Conservation (phyloP, 2,113 vertebrate genomes). For the Centropus unirufus region DNA sequence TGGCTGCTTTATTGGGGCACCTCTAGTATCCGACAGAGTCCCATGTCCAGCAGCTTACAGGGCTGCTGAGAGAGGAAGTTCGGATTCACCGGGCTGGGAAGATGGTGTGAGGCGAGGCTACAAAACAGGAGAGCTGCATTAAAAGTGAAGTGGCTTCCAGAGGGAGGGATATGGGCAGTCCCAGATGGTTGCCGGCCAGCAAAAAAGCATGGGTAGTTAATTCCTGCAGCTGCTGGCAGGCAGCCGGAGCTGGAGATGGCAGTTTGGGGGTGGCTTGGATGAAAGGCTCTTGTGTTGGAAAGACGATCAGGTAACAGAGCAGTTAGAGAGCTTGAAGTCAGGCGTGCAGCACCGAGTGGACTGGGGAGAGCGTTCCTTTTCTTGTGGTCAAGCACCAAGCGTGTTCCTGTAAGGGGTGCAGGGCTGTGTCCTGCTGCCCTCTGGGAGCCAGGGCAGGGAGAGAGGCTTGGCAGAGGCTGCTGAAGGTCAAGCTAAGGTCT, state of each 20-base stretch:
- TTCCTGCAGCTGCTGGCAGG: not conserved
- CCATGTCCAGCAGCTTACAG: accelerated
- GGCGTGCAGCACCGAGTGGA: not conserved
- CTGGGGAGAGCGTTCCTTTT: not conserved
- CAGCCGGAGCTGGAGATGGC: not conserved
- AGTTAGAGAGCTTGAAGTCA: not conserved
- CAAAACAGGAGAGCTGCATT: not conserved
- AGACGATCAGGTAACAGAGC: not conserved
- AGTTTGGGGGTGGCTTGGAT: not conserved
- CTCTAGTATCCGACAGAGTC: not conserved
- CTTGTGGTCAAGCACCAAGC: not conserved
- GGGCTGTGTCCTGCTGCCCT: not conserved
- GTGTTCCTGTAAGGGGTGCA: not conserved
- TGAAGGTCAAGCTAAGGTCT: not conserved
- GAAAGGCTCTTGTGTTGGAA: not conserved
- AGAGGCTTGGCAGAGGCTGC: not conserved
- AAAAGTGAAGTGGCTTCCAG: not conserved
- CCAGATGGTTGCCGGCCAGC: constrained; percentile 13
- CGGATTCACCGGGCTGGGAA: not conserved
- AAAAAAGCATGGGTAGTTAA: not conserved
- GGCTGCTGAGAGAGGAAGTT: not conserved
- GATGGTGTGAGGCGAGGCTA: not conserved
- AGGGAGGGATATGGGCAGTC: not conserved
- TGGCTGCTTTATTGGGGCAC: not conserved
- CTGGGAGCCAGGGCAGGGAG: not conserved